phyloP scores from a whole-genome alignment of 2,797 vertebrate species.

The Cheirogaleus major region DNA sequence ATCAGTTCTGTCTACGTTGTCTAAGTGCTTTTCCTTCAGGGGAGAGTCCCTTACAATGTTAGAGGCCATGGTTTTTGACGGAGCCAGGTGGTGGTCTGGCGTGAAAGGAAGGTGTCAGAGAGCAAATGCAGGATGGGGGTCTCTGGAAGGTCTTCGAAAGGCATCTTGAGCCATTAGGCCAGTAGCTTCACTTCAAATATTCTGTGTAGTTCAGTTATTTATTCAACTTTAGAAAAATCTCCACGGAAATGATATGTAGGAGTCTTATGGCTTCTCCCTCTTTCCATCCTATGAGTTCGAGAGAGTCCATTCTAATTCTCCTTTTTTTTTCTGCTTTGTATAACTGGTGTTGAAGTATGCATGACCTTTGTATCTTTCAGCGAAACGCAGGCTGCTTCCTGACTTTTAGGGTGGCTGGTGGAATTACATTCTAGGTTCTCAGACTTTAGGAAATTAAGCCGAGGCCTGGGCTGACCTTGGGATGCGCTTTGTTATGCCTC shows the following conservation, averaged over 20 bases:
- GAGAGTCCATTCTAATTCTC: background rate
- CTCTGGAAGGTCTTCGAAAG: background rate
- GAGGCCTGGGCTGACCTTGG: background rate
- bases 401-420: background rate
- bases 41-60: background rate
- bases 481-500: background rate
- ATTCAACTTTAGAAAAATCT: background rate
- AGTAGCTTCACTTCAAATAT: background rate
- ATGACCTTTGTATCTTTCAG: background rate
- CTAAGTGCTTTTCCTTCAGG: conserved; percentile 4
- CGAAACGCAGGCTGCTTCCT: background rate
- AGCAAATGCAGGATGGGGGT: background rate
- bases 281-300: background rate
- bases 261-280: background rate
- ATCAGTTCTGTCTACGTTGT: background rate
- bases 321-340: background rate
- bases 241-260: background rate
- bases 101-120: background rate
- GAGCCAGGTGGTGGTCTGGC: background rate
- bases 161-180: background rate
- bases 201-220: background rate
- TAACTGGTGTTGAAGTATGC: background rate
- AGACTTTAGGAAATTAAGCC: background rate
- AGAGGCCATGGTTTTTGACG: background rate
- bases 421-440: background rate